Base-by-base conservation (phyloP, 2,797 vertebrate species). In the Hipposideros larvatus region DNA sequence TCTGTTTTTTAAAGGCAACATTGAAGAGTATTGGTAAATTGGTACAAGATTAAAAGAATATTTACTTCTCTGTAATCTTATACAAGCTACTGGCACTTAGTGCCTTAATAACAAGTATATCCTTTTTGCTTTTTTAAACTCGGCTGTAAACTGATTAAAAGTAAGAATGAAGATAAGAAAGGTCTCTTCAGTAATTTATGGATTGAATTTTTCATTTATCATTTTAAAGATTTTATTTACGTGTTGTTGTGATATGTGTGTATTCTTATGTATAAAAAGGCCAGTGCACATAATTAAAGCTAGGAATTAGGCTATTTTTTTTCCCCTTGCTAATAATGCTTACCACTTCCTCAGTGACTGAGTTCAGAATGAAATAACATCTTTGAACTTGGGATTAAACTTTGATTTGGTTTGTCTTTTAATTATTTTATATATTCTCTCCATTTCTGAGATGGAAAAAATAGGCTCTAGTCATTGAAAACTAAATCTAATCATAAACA, bases 21-120 rank as follows among this genome's bases (percentile, higher is more conserved):
- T 43, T 96, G 94, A 98, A 98, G 97, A 94, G 95, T 97, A 96
- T 93, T 97, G 96, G 98, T 98, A 87, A 98, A 98, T 96, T 96
- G 90, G 94, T 97, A 84, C 59, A 61, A 97, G 90, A 96, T 96
- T 96, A 97, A 98, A 98, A 96, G 91, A 78, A 14, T 89, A 71
- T 96, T 97, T 97, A 96, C 83, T 96, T 95, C 84, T 96, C 87
- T 68, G 55, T 97, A 93, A 91, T 97, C 95, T 97, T 97, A 88
- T 73, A 71, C 26, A 66, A 78, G n/a, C 85, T 90, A 26, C 19
- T 77, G 48, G 8, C 90, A 59, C 75, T 87, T 48, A 90, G 16
- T 80, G 55, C 80, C 97, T 95, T 91, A 43, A 34, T 83, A 93
- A 43, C 19, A 80, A 53, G 31, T 92, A 41, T 74, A 11, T 90